Evolutionary conservation across 2,113 vertebrate species (phyloP).

Genomic region (Antigone vipio): DNA sequence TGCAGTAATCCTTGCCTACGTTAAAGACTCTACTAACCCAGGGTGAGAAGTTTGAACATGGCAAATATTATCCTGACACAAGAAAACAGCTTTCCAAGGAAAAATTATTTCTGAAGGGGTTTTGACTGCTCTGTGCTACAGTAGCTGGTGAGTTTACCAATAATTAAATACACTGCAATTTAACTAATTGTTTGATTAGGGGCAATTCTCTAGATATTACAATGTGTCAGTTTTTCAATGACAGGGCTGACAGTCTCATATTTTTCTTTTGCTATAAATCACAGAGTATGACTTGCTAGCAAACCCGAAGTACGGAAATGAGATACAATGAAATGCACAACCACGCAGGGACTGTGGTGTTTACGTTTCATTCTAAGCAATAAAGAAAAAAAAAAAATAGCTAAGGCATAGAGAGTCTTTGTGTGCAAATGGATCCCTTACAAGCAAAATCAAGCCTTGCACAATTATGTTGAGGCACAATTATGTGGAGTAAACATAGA

Average conservation of each 20-base stretch:
- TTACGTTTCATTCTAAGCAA: neutral
- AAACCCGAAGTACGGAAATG: neutral
- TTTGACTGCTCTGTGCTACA: neutral
- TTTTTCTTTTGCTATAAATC: conserved; percentile 20
- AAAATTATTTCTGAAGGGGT: neutral
- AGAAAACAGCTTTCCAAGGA: neutral
- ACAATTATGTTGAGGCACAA: neutral
- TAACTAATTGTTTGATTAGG: neutral
- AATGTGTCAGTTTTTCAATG: neutral
- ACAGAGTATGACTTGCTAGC: neutral
- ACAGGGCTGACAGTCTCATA: neutral
- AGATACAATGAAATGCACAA: neutral
- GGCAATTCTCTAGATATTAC: neutral
- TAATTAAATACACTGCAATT: conserved; percentile 13
- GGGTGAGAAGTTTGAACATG: neutral
- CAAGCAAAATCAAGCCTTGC: neutral
- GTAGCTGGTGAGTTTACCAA: neutral
- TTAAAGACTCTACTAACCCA: neutral
- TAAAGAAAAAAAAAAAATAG: neutral
- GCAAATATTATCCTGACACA: neutral
- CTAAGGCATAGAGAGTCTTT: neutral
- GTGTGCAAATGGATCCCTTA: neutral
- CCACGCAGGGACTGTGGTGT: neutral
- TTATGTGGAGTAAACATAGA: neutral
- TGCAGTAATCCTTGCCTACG: neutral